These are phyloP conservation scores for Isoperla grammatica DNA, from an alignment of 2,888 invertebrate genomes.

Conservation along the genomic window DNA sequence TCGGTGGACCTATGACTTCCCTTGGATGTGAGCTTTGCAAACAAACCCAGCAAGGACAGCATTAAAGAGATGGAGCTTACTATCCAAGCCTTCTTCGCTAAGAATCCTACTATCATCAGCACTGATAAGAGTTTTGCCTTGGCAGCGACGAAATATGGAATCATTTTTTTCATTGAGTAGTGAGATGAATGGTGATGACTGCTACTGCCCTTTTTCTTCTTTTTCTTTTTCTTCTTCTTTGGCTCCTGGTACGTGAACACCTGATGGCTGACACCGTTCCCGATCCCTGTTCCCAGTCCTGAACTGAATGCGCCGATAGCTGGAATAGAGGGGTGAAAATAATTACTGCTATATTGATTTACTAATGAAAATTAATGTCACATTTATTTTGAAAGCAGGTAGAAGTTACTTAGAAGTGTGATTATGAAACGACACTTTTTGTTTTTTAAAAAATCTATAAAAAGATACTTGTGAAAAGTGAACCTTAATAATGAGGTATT, in stretches of 20 bases:
- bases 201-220: not conserved
- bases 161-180: not conserved
- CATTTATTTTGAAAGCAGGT: too few species aligned
- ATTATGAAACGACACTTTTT: too few species aligned
- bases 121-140: constrained; percentile 1
- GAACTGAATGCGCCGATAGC: too few species aligned
- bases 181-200: not conserved
- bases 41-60: not conserved
- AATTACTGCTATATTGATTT: too few species aligned
- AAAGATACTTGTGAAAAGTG: too few species aligned
- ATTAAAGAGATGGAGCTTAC: not conserved
- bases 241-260: not conserved
- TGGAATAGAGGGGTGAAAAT: too few species aligned
- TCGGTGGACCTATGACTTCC: not conserved
- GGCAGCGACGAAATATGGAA: not conserved
- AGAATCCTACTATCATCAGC: not conserved
- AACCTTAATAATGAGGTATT: too few species aligned
- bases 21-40: not conserved
- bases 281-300: too few species aligned
- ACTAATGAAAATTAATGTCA: too few species aligned
- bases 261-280: too few species aligned
- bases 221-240: not conserved
- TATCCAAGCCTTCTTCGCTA: not conserved
- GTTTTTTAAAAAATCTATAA: too few species aligned
- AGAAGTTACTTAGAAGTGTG: too few species aligned